Conservation (phyloP, 2,113 vertebrate genomes). For the Cettia cetti region DNA sequence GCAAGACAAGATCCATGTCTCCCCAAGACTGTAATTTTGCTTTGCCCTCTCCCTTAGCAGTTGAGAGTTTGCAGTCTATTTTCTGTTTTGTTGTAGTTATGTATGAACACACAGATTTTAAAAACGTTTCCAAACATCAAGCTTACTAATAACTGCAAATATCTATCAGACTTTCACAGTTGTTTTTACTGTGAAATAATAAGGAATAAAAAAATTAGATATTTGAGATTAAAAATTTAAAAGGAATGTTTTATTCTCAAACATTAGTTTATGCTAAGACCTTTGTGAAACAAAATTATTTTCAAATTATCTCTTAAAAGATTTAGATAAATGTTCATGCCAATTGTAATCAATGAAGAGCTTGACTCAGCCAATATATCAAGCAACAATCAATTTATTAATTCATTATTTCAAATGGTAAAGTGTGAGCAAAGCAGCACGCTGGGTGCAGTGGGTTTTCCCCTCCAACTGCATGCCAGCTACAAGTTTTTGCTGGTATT, state of each 20-base stretch:
- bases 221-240: not conserved
- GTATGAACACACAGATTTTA: not conserved
- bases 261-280: not conserved
- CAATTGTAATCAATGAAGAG: too few relatives aligned
- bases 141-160: not conserved
- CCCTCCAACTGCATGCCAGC: too few relatives aligned
- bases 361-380: too few relatives aligned
- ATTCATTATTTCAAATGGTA: too few relatives aligned
- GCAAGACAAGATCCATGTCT: not conserved
- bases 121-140: not conserved
- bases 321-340: not conserved
- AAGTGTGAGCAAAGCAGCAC: too few relatives aligned
- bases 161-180: not conserved
- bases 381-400: too few relatives aligned
- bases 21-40: not conserved
- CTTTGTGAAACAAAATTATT: not conserved
- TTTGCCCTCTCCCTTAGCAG: not conserved
- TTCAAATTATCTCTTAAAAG: not conserved
- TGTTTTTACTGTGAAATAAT: not conserved
- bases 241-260: not conserved
- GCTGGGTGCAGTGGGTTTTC: too few relatives aligned
- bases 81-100: not conserved
- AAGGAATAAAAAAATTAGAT: not conserved
- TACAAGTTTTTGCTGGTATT: too few relatives aligned
- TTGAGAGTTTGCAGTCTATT: not conserved